Conservation (phyloP, 2,113 vertebrate genomes). For the Mugil cephalus region DNA sequence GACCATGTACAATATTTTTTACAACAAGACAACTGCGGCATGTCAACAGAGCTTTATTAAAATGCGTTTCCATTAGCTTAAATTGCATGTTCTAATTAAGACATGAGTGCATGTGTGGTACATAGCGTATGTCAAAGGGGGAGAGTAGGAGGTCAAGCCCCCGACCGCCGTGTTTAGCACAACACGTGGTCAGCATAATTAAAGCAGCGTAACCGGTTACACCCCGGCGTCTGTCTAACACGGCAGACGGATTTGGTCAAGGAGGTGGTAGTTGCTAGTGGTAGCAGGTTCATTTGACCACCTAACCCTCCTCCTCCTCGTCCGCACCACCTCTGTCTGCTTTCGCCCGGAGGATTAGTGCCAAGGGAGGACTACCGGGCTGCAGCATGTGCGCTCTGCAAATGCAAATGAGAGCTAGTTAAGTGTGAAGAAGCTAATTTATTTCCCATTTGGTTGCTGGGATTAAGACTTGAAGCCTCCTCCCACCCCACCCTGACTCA, state of each 20-base stretch:
- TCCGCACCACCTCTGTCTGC: conserved; percentile 70
- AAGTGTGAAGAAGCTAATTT: conserved; percentile 92
- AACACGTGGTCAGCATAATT: conserved; percentile 27
- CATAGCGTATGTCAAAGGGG: background rate
- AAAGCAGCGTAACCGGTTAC: background rate
- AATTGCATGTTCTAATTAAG: conserved; percentile 21
- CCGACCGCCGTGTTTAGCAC: background rate
- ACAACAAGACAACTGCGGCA: background rate
- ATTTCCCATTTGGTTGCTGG: conserved; percentile 89
- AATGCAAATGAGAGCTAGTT: conserved; percentile 90
- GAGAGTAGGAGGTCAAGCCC: conserved; percentile 11
- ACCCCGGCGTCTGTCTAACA: conserved; percentile 7
- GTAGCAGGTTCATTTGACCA: conserved; percentile 54
- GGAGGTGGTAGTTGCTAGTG: background rate
- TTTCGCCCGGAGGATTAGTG: conserved; percentile 82
- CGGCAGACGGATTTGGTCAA: background rate
- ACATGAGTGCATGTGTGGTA: background rate
- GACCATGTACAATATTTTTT: background rate
- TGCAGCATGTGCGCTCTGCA: conserved; percentile 76
- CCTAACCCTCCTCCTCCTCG: conserved; percentile 33
- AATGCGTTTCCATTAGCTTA: background rate
- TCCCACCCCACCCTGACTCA: conserved; percentile 62
- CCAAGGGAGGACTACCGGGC: conserved; percentile 77
- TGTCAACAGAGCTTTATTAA: background rate
- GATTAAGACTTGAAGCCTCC: conserved; percentile 89